Evolutionary conservation across 1,140 invertebrate species (phyloP), one percentile per base, ranked within the genome.

Genomic region (Drosophila ironensis): DNA sequence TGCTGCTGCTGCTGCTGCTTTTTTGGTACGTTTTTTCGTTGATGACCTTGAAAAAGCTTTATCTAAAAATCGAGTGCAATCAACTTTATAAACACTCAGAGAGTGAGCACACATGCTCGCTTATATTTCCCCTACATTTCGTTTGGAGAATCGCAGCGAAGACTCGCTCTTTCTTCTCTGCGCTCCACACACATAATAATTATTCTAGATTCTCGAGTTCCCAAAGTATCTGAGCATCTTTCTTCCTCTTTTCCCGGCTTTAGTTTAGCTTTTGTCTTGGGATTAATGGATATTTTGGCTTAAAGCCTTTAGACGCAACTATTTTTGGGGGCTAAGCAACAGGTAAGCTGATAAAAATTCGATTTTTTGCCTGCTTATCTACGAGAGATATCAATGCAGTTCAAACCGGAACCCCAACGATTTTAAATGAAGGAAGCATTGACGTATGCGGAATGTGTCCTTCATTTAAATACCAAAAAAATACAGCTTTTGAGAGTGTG

Each of bases 41-140:
- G 77, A 68, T 87, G 87, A 88, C 87, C 87, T 88, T 88, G 87
- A 88, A 88, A 84, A 88, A 80, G 81, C 87, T 88, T 88, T 88
- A 88, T 88, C 87, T 88, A 88, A 88, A 88, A 88, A 88, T 88
- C 70, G 87, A 88, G 87, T 88, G 87, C 87, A 88, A 88, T 88
- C 81, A 88, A 88, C 87, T 90, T 88, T 78, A 82, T 87, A 76
- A 82, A 77, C 52, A 86, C 69, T 28, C 61, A 61, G 40, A 73
- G 37, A 44, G 52, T 12, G 11, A 12, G 30, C 40, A 64, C 35
- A 67, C 27, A 56, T 40, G 47, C 48, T 38, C 61, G 56, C 42
- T 53, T 56, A 54, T 72, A 76, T 84, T 82, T 84, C 72, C 72
- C 77, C 78, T 82, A 82, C 68, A 77, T 75, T 67, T 69, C 68